Evolutionary conservation across 2,797 vertebrate species (phyloP).

Genomic region (Chelmon rostratus): DNA sequence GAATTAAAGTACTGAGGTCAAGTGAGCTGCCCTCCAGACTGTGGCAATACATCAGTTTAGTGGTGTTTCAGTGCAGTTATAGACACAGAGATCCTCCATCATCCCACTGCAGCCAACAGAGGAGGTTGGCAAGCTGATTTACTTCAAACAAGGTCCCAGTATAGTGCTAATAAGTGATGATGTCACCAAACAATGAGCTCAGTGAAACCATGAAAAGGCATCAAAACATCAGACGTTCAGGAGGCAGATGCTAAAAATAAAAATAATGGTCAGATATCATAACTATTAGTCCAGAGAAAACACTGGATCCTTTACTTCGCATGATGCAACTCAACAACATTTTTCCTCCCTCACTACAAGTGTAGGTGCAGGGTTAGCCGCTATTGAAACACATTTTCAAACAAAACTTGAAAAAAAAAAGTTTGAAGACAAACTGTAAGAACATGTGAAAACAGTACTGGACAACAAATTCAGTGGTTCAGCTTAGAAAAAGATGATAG

Average conservation of each 20-base stretch:
- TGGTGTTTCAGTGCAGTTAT: slow-evolving; percentile 8
- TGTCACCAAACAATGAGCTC: neutral
- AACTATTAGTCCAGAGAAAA: neutral
- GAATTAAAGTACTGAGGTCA: slow-evolving; percentile 13
- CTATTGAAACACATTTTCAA: no score
- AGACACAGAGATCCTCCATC: slow-evolving; percentile 17
- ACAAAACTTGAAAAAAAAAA: no score
- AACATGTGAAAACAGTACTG: no score
- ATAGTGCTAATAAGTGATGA: slow-evolving; percentile 1
- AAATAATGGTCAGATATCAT: neutral
- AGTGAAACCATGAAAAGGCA: neutral
- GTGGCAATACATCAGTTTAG: slow-evolving; percentile 1
- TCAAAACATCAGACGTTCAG: neutral
- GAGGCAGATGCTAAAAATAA: neutral
- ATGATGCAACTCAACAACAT: neutral
- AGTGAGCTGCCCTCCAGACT: slow-evolving; percentile 8
- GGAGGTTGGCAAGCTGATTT: slow-evolving; percentile 2
- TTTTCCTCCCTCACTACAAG: neutral
- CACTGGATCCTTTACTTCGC: neutral
- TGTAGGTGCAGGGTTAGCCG: neutral
- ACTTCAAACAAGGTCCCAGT: slow-evolving; percentile 13
- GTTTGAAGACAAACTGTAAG: no score
- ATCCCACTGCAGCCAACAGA: slow-evolving; percentile 5
- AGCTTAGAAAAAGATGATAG: neutral
- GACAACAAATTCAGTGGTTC: no score